Evolutionary conservation across 2,888 invertebrate genomes (phyloP).

Genomic region (Drosophila gaucha): DNA sequence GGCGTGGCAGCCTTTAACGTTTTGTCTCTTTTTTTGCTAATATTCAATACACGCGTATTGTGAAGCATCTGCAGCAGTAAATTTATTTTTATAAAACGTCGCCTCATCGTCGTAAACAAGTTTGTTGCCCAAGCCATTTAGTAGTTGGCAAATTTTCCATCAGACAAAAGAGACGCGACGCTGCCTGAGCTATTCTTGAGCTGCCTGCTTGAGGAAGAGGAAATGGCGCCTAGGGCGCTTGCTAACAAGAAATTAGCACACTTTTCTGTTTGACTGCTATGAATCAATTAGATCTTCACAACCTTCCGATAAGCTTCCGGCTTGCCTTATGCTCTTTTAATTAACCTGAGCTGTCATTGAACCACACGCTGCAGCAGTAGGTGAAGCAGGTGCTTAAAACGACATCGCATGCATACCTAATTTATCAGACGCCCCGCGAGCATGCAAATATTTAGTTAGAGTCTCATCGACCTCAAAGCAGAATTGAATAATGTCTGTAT

Average conservation of each 20-base stretch:
- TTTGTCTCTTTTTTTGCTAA: slow-evolving; percentile 2
- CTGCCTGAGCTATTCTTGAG: slow-evolving; percentile 10
- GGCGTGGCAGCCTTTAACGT: slow-evolving; percentile 29
- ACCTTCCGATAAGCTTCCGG: slow-evolving; percentile 60
- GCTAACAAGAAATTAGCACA: slow-evolving; percentile 42
- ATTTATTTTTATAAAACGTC: slow-evolving; percentile 26
- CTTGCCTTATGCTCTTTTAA: slow-evolving; percentile 23
- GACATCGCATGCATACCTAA: slow-evolving; percentile 63
- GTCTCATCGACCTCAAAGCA: slow-evolving; percentile 57
- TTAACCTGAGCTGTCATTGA: slow-evolving; percentile 52
- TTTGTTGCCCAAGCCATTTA: slow-evolving; percentile 52
- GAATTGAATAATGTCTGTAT: slow-evolving; percentile 66
- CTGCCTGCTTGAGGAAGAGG: slow-evolving; percentile 40
- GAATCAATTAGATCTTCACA: slow-evolving; percentile 13
- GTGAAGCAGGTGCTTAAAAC: slow-evolving; percentile 25
- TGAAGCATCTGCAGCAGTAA: slow-evolving; percentile 7
- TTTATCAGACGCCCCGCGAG: slow-evolving; percentile 53
- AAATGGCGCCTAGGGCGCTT: slow-evolving; percentile 18
- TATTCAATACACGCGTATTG: slow-evolving; percentile 15
- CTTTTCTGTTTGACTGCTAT: background rate
- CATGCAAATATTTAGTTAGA: slow-evolving; percentile 58
- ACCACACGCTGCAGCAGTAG: slow-evolving; percentile 9
- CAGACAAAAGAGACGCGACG: too few relatives aligned
- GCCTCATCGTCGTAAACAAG: slow-evolving; percentile 21
- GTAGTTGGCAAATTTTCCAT: background rate